Base-by-base conservation (phyloP, 2,797 vertebrate genomes). In the Heteromormyrus szaboi region DNA sequence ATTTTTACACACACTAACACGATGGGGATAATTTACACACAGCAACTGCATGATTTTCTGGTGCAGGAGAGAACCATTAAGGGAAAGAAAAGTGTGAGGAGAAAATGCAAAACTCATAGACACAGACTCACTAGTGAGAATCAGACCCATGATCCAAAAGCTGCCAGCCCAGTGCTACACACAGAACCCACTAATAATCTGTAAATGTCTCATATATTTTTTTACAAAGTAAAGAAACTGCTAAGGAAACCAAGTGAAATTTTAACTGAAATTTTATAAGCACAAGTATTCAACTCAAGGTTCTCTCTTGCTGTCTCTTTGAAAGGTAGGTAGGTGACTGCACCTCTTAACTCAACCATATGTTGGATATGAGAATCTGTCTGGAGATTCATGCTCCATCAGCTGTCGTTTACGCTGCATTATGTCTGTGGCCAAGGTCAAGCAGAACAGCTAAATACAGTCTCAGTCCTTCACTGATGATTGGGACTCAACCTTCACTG, bases 271-370 rank as follows among this genome's bases (percentile, higher is more conserved):
- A 79, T 79, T 44, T 7, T 44, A 79, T 44, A 79, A 46, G 72
- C 37, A 19, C 50, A 85, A 22, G 48, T 85, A 85, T 53, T 53
- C 25, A 11, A 85, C n/a, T 53, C 83, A 85, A 54, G 50, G 83
- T 85, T 51, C 22, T 33, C 22, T 19, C 46, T 50, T 33, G 48
- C 22, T 50, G 46, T 85, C 48, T 53, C 83, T 53, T 53, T 50
- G 46, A 85, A 85, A 85, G 83, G 83, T 85, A 85, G 83, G 83
- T 85, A 51, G 83, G 83, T 85, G 83, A 29, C 83, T 17, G 50
- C 83, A 50, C 22, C 83, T 85, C 83, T 54, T 85, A 51, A 29
- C 83, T 53, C 83, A 33, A 37, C 84, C 50, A 54, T 85, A 54
- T 29, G 50, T 25, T 85, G 84, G 84, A 85, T 53, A 33, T 29